Percentiles rank a stretch among this genome's conserved stretches.
Conservation (phyloP, 2,888 invertebrate genomes). For the Augiades crinisus region DNA sequence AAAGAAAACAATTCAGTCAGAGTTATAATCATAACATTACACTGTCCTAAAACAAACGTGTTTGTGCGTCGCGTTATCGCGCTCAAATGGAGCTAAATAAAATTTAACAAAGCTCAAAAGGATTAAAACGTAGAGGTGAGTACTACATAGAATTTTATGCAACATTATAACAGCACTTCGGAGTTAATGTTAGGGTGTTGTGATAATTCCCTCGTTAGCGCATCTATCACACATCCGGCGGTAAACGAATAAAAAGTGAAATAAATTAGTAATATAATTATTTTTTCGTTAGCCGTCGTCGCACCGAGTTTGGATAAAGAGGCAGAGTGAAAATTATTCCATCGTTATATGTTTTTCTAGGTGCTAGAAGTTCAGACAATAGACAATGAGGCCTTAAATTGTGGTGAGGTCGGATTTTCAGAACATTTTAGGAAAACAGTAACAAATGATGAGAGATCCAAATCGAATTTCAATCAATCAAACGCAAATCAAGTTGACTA, state of each 20-base stretch:
- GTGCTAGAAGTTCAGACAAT: no score
- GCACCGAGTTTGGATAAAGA: no score
- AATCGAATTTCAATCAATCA: no score
- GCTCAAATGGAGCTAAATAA: slow-evolving; percentile 16
- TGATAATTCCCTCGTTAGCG: slow-evolving; percentile 14
- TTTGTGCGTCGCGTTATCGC: slow-evolving; percentile 20
- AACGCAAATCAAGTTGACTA: no score
- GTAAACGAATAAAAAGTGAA: neutral
- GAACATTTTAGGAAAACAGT: no score
- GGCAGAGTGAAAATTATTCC: no score
- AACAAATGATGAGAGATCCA: no score
- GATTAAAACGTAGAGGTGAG: slow-evolving; percentile 18
- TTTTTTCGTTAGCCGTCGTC: no score
- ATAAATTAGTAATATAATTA: no score
- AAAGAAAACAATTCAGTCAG: slow-evolving; percentile 21
- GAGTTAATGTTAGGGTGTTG: slow-evolving; percentile 21
- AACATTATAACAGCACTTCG: slow-evolving; percentile 19
- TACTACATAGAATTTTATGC: slow-evolving; percentile 18
- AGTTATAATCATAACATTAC: slow-evolving; percentile 17
- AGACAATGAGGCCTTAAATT: no score
- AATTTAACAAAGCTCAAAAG: slow-evolving; percentile 12
- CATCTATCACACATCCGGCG: neutral
- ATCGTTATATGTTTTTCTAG: no score
- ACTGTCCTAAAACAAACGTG: slow-evolving; percentile 19
- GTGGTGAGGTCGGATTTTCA: no score